Conservation (phyloP, 2,113 vertebrate species). For the Gallinago paraguaiae region DNA sequence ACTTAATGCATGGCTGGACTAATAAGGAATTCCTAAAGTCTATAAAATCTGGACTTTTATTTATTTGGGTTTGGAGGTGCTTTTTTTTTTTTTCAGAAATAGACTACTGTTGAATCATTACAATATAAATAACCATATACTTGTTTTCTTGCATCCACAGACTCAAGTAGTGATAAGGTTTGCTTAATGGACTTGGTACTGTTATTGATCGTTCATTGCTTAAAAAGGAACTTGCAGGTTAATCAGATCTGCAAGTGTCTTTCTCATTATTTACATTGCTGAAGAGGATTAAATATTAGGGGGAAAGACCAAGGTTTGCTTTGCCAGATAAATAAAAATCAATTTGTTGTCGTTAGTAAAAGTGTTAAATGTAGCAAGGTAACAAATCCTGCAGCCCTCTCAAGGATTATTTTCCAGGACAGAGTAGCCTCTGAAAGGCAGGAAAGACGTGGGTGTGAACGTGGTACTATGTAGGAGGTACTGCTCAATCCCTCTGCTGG, state of each 20-base stretch:
- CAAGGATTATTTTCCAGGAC: conserved; percentile 16
- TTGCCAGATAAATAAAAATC: conserved; percentile 59
- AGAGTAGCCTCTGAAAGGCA: not conserved
- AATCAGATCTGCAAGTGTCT: conserved; percentile 55
- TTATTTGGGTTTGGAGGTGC: not conserved
- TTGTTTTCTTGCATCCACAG: not conserved
- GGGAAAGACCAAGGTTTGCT: conserved; percentile 13
- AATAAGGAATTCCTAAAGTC: not conserved
- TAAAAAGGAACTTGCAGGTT: conserved; percentile 61
- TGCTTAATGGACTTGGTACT: conserved; percentile 37
- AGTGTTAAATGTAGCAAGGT: not conserved
- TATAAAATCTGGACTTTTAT: not conserved
- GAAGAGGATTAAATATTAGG: conserved; percentile 60
- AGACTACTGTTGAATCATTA: not conserved
- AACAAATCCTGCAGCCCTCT: conserved; percentile 24
- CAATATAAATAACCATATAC: not conserved
- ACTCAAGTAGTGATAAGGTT: not conserved
- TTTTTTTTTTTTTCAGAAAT: not conserved
- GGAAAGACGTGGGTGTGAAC: not conserved
- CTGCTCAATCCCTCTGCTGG: conserved; percentile 9
- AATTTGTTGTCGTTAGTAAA: conserved; percentile 35
- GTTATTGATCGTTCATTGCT: conserved; percentile 32
- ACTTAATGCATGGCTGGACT: not conserved
- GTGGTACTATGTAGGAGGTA: not conserved
- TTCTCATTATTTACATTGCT: conserved; percentile 61